phyloP scores from a whole-genome alignment of 2,113 vertebrate genomes.

The Pterophyllum scalare region DNA sequence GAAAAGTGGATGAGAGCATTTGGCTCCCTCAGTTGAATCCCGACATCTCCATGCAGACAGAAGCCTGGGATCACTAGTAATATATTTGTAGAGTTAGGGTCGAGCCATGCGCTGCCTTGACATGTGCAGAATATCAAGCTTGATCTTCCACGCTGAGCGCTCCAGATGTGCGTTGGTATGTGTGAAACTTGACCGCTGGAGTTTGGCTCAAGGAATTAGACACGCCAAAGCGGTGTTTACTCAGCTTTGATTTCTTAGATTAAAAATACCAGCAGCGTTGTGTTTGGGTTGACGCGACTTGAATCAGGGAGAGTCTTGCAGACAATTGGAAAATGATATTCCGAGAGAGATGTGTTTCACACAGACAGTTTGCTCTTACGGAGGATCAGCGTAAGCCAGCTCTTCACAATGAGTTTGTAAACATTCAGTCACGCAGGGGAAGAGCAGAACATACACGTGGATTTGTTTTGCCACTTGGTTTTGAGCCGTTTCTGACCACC shows the following conservation, averaged over 20 bases:
- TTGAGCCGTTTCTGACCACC: slow-evolving; percentile 75
- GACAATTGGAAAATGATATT: slow-evolving; percentile 54
- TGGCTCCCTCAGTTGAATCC: slow-evolving; percentile 30
- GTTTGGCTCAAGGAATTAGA: slow-evolving; percentile 64
- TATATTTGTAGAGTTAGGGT: slow-evolving; percentile 62
- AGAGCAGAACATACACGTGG: slow-evolving; percentile 17
- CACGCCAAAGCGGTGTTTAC: slow-evolving; percentile 75
- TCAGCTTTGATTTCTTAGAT: slow-evolving; percentile 77
- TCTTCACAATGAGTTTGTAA: slow-evolving; percentile 70
- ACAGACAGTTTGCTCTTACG: slow-evolving; percentile 34
- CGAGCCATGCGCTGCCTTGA: slow-evolving; percentile 34
- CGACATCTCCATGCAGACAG: slow-evolving; percentile 63
- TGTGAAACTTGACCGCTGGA: slow-evolving; percentile 72
- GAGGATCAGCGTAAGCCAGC: slow-evolving; percentile 48
- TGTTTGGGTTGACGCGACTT: slow-evolving; percentile 52
- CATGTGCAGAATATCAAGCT: slow-evolving; percentile 68
- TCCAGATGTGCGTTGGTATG: slow-evolving; percentile 75
- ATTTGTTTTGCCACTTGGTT: slow-evolving; percentile 68
- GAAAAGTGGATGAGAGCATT: slow-evolving; percentile 47
- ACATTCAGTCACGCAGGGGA: slow-evolving; percentile 66
- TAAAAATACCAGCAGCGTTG: slow-evolving; percentile 58
- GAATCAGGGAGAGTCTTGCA: slow-evolving; percentile 26
- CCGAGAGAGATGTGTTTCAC: slow-evolving; percentile 46
- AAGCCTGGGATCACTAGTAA: slow-evolving; percentile 59
- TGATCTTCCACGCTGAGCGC: slow-evolving; percentile 50